phyloP scores from a whole-genome alignment of 2,113 vertebrate species.

The Crotalus viridis region DNA sequence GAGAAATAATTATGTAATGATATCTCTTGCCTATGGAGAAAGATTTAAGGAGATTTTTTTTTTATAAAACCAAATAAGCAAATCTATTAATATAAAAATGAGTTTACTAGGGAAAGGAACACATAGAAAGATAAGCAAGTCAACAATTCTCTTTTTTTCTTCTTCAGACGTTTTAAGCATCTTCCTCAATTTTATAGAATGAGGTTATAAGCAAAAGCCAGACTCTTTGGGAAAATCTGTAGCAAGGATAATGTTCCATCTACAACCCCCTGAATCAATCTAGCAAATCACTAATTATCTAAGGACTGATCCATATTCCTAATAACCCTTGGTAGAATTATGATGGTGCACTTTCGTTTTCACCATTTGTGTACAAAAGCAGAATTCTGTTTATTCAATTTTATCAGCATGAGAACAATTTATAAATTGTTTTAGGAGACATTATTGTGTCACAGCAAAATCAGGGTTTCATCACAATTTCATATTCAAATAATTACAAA shows the following conservation, averaged over 20 bases:
- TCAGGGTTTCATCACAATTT: not conserved
- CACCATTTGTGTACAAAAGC: not conserved
- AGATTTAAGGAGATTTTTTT: not conserved
- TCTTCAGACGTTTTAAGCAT: not conserved
- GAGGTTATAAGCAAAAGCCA: not conserved
- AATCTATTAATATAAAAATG: not conserved
- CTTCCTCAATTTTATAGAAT: not conserved
- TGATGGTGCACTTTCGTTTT: not conserved
- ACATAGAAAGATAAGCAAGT: not conserved
- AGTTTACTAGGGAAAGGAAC: not conserved
- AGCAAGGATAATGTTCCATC: not conserved
- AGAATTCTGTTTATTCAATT: not conserved
- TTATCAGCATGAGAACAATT: not conserved
- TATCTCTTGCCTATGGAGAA: not conserved
- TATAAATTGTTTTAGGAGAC: not conserved
- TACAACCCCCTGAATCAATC: not conserved
- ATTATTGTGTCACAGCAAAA: not conserved
- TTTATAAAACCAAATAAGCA: not conserved
- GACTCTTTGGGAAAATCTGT: not conserved
- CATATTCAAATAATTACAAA: not conserved
- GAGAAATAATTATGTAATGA: not conserved
- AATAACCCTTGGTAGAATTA: not conserved
- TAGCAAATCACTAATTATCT: not conserved
- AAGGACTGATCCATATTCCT: not conserved
- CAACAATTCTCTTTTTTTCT: not conserved